Base-by-base conservation (phyloP, 2,113 vertebrate species). In the Corythornis vintsioides region DNA sequence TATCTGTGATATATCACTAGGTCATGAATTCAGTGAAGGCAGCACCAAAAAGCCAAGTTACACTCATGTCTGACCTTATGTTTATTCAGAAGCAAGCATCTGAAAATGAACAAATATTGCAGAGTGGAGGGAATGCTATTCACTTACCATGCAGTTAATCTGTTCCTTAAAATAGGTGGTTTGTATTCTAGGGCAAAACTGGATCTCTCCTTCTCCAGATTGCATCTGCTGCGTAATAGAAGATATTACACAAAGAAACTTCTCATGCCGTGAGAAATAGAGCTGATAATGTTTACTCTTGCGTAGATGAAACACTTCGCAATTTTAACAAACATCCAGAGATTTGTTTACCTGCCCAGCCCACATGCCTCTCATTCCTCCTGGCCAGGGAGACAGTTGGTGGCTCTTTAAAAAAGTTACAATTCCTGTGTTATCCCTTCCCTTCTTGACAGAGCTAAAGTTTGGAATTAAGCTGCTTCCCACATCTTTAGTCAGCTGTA, bases 291-390 rank as follows among this genome's bases (percentile, higher is more conserved):
- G 89, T 89, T 93, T 47, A 43, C 71, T 73, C 60, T 88, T 31
- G 47, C 1, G 1, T 29, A 86, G 95, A 91, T 94, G 93, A 95
- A 95, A 93, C 3, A 0, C 85, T 85, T 5, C 72, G 90, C 83
- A 89, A 90, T 97, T 97, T 88, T 95, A 76, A 93, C 95, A 96
- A 97, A 95, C 89, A 95, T 4, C 48, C 85, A 48, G 66, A 43
- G 85, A 65, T 83, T 33, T 95, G 94, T 96, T 97, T 95, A 78
- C 93, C 92, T 94, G 94, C 92, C 95, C 45, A 78, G 59, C 94
- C 92, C 97, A 94, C 95, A 95, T 95, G 91, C 95, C 71, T 95
- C 87, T 95, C 97, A 96, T 96, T 95, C 95, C 95, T 94, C 87
- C 76, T 57, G 80, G 22, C 71, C 2, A 7, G 40, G 57, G 48